Base-by-base conservation (phyloP, 2,888 invertebrate genomes). In the Euphydryas editha region DNA sequence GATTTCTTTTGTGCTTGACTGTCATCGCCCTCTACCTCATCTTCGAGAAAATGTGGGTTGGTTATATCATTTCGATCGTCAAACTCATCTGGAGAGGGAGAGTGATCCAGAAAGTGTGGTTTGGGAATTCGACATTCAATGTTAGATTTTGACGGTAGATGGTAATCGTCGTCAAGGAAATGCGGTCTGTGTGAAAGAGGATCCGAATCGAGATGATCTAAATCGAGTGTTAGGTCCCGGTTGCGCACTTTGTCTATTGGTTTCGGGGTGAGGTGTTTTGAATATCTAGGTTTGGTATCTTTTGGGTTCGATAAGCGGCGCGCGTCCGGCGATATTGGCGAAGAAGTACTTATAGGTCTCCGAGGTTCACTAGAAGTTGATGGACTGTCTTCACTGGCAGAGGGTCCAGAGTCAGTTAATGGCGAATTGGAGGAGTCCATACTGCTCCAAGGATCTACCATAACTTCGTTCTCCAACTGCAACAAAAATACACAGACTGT, bases 101-200 rank as follows among this genome's bases (percentile, higher is more conserved):
- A 90, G 72, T 93, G 93, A 72, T 93, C 93, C 36, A 93, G 81
- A 72, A 93, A 93, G 75, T 93, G 93, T n/a, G 93, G 93, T 77
- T 93, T 93, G 18, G 90, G 93, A 66, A 93, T 93, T 72, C 91
- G 85, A 71, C 93, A 93, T 80, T 93, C 93, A 70, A 91, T 86
- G 76, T 87, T 91, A 11, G 88, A 87, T 78, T 93, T 93, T 63
- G 94, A 93, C 64, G 94, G 94, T 59, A 92, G 90, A 60, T 93
- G 93, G 66, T 94, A 94, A 81, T 94, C 95, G 75, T 94, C 94
- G 76, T 95, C 94, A 58, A 95, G 87, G 76, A 95, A 95, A 82
- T 94, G 95, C 24, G 94, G 93, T 74, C 94, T 93, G 74, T 92
- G 93, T 57, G 91, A 83, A 56, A 82, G 78, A n/a, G 84, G 80